These are phyloP conservation scores for Eublepharis macularius DNA, from an alignment of 2,113 vertebrate genomes.

Conservation along the genomic window DNA sequence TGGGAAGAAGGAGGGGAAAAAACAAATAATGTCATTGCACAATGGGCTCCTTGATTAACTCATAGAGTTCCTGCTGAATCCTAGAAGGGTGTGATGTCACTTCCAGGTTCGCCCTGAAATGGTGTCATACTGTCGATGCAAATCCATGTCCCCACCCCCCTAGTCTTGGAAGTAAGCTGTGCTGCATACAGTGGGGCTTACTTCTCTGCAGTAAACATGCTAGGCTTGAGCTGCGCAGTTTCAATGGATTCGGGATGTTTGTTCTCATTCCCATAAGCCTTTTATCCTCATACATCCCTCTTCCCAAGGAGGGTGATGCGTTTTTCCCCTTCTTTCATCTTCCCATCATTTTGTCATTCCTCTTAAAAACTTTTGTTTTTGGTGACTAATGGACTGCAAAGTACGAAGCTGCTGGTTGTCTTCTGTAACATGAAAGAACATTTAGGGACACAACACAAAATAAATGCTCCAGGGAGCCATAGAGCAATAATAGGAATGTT, in stretches of 20 bases:
- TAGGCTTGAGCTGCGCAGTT: not conserved
- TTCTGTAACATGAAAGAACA: not conserved
- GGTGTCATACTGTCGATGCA: too few species aligned
- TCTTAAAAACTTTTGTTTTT: constrained; percentile 18
- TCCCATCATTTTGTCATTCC: constrained; percentile 32
- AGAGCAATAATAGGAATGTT: not conserved
- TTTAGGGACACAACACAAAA: not conserved
- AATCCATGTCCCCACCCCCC: too few species aligned
- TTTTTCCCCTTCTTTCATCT: constrained; percentile 47
- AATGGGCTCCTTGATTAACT: too few species aligned
- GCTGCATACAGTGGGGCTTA: not conserved
- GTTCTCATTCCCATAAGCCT: constrained; percentile 21
- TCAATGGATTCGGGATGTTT: not conserved
- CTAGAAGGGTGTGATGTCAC: too few species aligned
- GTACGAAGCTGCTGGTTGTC: constrained; percentile 11
- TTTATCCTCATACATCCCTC: not conserved
- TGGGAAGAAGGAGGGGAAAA: too few species aligned
- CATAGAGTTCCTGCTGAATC: too few species aligned
- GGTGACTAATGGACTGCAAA: constrained; percentile 1
- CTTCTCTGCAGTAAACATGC: not conserved
- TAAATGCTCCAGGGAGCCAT: not conserved
- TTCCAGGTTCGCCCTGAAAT: too few species aligned
- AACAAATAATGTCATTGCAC: too few species aligned
- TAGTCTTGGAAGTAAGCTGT: not conserved
- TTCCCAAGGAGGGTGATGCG: not conserved